phyloP scores from a whole-genome alignment of 2,113 vertebrate genomes.

The Aix galericulata region DNA sequence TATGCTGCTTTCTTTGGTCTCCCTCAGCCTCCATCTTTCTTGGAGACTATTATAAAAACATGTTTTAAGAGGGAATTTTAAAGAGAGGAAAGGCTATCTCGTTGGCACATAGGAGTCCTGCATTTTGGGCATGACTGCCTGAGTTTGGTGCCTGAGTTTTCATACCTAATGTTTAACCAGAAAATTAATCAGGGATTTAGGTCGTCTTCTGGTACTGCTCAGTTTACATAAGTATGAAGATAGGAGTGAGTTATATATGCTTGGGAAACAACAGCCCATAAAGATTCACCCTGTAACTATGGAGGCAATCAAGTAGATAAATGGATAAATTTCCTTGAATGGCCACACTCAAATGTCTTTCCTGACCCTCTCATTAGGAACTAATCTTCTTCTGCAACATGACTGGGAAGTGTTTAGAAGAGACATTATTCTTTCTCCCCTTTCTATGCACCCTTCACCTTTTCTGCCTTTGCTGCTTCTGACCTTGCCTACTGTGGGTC shows the following conservation, averaged over 20 bases:
- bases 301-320: background rate
- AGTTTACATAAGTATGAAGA: background rate
- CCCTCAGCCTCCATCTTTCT: background rate
- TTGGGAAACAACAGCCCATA: background rate
- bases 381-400: background rate
- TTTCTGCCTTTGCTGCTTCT: background rate
- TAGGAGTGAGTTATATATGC: fast-evolving
- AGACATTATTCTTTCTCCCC: background rate
- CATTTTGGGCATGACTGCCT: background rate
- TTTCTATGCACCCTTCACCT: background rate
- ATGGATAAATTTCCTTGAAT: background rate
- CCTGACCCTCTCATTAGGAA: background rate
- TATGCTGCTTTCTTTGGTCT: background rate
- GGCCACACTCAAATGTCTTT: background rate
- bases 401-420: background rate
- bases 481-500: background rate
- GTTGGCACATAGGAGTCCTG: background rate
- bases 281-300: background rate
- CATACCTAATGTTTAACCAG: background rate
- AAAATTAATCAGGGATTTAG: background rate
- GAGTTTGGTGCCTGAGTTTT: background rate
- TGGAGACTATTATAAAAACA: background rate
- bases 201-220: background rate
- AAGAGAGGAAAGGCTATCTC: background rate
- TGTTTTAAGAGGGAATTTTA: background rate